A percentile compares a stretch with the other conserved stretches of the same genome.
Evolutionary conservation across 2,888 invertebrate genomes (phyloP).

Genomic region (Apomyelois bistriatella): DNA sequence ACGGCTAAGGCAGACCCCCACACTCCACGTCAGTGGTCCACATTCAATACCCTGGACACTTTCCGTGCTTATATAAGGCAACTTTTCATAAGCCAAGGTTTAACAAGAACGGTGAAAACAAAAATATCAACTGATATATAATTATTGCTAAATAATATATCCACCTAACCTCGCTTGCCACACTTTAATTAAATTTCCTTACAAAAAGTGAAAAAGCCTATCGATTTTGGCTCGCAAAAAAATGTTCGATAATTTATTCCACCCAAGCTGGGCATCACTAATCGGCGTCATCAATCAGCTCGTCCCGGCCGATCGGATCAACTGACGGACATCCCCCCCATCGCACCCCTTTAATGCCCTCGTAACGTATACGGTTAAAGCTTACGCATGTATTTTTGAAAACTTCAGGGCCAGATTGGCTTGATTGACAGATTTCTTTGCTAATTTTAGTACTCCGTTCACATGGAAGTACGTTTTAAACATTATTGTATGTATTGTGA

Average conservation of each 20-base stretch:
- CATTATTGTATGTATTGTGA: too few species aligned
- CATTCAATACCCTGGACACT: too few species aligned
- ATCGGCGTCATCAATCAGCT: conserved; percentile 79
- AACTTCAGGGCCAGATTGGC: conserved; percentile 23
- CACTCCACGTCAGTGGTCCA: too few species aligned
- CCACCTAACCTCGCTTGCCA: conserved; percentile 15
- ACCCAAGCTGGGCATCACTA: conserved; percentile 74
- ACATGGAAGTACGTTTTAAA: too few species aligned
- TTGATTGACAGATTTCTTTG: too few species aligned
- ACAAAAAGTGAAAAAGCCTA: conserved; percentile 42
- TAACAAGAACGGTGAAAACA: too few species aligned
- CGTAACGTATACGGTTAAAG: not conserved
- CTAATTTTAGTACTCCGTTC: too few species aligned
- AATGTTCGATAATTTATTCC: conserved; percentile 75
- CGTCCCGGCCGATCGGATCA: conserved; percentile 67
- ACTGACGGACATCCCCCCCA: conserved; percentile 58
- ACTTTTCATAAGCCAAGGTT: too few species aligned
- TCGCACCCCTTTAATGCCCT: conserved; percentile 31
- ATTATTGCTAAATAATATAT: not conserved
- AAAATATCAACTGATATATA: too few species aligned
- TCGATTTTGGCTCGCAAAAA: conserved; percentile 63
- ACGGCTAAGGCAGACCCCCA: too few species aligned
- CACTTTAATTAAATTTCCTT: conserved; percentile 29
- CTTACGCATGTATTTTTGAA: conserved; percentile 11
- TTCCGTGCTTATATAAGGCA: too few species aligned